Evolutionary conservation across 2,888 invertebrate species (phyloP), one percentile per base, ranked within the genome.

Genomic region (Acanthacorydalis orientalis): DNA sequence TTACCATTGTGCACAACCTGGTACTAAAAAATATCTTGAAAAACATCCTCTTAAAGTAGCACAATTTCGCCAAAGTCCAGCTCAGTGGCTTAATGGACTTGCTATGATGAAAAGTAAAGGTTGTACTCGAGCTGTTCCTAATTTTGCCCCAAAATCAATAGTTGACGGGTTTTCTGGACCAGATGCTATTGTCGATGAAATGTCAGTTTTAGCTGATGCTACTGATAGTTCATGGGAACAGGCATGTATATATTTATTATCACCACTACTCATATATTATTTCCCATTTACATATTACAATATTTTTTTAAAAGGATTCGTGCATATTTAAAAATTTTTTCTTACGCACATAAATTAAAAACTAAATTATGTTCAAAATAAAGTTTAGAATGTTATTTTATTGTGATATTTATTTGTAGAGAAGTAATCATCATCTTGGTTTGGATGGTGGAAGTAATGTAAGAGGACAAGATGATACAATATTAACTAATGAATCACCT

Each of bases 1-100:
- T 32, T 96, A 86, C 67, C 96, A 96, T 62, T 90, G 91, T 72
- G 87, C 92, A 31, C 92, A 95, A 64, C 92, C 93, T 1, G 84
- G 84, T 54, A 96, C 95, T 44, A 93, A 92, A 68, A 88, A 89
- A 61, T 91, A 90, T 69, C 72, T 96, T 47, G 93, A 95, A 78
- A 92, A 91, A 73, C 85, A 90, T 67, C 91, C 91, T 4, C 73
- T 88, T 57, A 92, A 92, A 73, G 78, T 84, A 64, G 83, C 84
- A 48, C 90, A 89, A 61, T 83, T 89, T 64, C 77, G 87, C 57
- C 88, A 86, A 60, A 86, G 83, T 60, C 81, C 83, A 44, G 80
- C 82, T 23, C 84, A 84, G 59, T 85, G 85, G 83, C 67, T 84
- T 37, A 84, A 82, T 61, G 83, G 79, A 60, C 70, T 85, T 44